These are phyloP conservation scores for Pollachius pollachius DNA, from an alignment of 2,113 vertebrate species.

Conservation along the genomic window DNA sequence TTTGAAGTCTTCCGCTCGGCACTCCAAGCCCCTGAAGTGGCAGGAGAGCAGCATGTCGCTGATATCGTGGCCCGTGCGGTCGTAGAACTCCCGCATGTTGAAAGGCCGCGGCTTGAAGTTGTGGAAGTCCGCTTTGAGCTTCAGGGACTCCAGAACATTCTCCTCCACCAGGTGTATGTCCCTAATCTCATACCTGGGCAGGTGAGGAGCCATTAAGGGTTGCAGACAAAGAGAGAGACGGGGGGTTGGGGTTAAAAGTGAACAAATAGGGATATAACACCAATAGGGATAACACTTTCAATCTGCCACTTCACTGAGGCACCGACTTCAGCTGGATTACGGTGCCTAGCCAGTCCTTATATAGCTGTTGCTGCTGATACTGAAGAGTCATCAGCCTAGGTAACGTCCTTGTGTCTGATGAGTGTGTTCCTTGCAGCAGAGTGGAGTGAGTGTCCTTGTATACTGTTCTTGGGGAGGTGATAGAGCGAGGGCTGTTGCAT, in stretches of 20 bases:
- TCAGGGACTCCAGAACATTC: conserved; percentile 89
- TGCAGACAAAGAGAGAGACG: conserved; percentile 1
- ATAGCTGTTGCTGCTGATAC: too few species aligned
- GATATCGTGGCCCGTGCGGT: conserved; percentile 93
- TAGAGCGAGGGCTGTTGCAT: too few species aligned
- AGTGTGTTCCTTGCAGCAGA: too few species aligned
- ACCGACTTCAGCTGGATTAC: too few species aligned
- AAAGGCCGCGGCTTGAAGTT: conserved; percentile 96
- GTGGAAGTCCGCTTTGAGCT: conserved; percentile 93
- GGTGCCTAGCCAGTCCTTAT: too few species aligned
- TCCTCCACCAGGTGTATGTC: conserved; percentile 93
- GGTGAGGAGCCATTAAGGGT: background rate
- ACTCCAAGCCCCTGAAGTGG: conserved; percentile 86
- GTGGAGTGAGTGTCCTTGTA: too few species aligned
- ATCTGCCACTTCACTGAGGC: too few species aligned
- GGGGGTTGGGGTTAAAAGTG: background rate
- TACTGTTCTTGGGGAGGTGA: too few species aligned
- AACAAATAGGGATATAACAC: background rate
- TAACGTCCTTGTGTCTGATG: too few species aligned
- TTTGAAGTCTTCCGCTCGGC: conserved; percentile 90
- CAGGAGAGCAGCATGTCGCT: conserved; percentile 94
- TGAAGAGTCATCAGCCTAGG: too few species aligned
- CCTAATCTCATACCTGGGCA: conserved; percentile 88
- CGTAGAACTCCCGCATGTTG: conserved; percentile 97
- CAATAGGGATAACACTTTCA: too few species aligned